Percentiles rank a stretch among this genome's conserved stretches.
Evolutionary conservation across 2,113 vertebrate genomes (phyloP).

Genomic region (Pterocles gutturalis): DNA sequence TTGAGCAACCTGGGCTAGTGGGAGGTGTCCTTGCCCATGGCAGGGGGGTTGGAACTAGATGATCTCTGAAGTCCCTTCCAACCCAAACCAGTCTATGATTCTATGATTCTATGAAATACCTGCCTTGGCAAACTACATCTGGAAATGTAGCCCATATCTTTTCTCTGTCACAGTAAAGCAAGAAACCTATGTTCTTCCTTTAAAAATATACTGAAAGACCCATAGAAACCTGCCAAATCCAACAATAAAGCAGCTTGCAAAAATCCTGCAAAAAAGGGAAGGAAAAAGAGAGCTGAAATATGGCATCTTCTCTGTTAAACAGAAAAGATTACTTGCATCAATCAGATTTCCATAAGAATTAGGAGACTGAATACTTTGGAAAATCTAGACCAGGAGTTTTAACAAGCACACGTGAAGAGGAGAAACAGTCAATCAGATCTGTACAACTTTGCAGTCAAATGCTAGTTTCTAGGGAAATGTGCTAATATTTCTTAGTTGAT

Average conservation of each 20-base stretch:
- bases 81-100: no score
- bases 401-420: background rate
- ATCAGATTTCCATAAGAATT: background rate
- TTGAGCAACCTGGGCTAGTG: no score
- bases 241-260: background rate
- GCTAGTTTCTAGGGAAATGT: background rate
- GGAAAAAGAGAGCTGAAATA: background rate
- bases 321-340: background rate
- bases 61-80: no score
- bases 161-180: background rate
- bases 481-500: background rate
- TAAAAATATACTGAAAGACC: background rate
- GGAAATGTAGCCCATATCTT: background rate
- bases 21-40: no score
- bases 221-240: background rate
- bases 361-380: background rate
- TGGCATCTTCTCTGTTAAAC: background rate
- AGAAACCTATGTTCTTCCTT: background rate
- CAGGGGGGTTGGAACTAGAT: no score
- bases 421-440: background rate
- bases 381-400: background rate
- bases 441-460: background rate
- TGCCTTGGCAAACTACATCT: background rate
- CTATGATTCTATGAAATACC: background rate
- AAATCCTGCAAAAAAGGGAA: background rate